A percentile compares a stretch with the other conserved stretches of the same genome.
Evolutionary conservation across 2,888 invertebrate species (phyloP).

Genomic region (Sthenelais limicola): DNA sequence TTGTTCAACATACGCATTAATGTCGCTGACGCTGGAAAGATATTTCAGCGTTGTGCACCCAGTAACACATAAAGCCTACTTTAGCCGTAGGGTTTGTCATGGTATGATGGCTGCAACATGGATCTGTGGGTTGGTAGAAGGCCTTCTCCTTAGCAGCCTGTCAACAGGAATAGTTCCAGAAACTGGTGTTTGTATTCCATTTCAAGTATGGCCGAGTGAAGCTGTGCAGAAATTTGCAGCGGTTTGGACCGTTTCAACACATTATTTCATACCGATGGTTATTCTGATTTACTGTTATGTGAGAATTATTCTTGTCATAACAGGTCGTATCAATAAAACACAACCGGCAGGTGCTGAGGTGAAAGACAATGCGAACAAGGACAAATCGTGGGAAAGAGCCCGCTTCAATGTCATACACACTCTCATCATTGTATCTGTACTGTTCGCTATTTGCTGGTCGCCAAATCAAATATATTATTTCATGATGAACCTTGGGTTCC

Average conservation of each 20-base stretch:
- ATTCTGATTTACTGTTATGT: slow-evolving; percentile 16
- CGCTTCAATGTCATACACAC: slow-evolving; percentile 13
- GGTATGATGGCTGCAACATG: not conserved
- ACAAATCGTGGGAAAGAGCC: not conserved
- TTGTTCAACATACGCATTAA: slow-evolving; percentile 16
- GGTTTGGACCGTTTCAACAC: not conserved
- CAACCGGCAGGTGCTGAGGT: not conserved
- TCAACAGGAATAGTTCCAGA: not conserved
- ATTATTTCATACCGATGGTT: slow-evolving; percentile 2
- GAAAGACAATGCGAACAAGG: not conserved
- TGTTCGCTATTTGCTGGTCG: slow-evolving; percentile 12
- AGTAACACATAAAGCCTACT: not conserved
- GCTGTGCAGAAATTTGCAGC: not conserved
- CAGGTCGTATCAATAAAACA: slow-evolving; percentile 6
- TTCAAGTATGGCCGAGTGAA: not conserved
- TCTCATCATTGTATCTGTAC: not conserved
- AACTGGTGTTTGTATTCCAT: slow-evolving; percentile 1
- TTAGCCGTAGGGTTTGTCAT: not conserved
- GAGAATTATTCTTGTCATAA: slow-evolving; percentile 17
- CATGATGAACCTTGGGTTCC: slow-evolving; percentile 22
- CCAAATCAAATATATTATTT: slow-evolving; percentile 7
- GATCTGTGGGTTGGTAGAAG: not conserved
- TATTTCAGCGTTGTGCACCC: slow-evolving; percentile 12
- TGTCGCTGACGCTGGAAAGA: slow-evolving; percentile 5
- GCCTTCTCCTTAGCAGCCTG: not conserved